These are phyloP conservation scores for Mirounga angustirostris DNA, from an alignment of 2,113 vertebrate species.

Conservation along the genomic window DNA sequence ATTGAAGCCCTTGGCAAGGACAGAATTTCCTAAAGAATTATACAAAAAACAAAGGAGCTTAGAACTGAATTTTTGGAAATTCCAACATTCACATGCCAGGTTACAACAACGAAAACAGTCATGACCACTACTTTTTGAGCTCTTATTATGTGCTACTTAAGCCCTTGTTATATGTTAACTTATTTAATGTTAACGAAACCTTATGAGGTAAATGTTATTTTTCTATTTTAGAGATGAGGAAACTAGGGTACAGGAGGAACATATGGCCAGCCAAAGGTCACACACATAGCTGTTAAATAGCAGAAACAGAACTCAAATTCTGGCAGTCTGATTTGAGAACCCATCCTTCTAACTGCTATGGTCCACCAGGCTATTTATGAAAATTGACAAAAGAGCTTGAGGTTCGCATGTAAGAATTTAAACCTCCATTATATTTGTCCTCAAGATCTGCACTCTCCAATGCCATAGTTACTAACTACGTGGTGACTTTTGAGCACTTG, in stretches of 20 bases:
- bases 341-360: not conserved
- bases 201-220: not conserved
- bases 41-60: not conserved
- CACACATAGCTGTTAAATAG: not conserved
- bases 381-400: not conserved
- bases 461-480: not conserved
- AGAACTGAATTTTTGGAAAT: not conserved
- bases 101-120: not conserved
- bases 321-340: not conserved
- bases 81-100: not conserved
- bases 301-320: not conserved
- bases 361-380: not conserved
- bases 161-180: not conserved
- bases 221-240: not conserved
- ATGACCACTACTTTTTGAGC: not conserved
- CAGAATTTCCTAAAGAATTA: not conserved
- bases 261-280: not conserved
- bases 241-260: not conserved
- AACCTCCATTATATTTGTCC: not conserved
- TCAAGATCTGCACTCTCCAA: not conserved
- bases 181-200: not conserved
- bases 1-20: not conserved
- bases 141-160: not conserved
- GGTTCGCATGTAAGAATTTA: not conserved
- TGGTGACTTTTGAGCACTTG: not conserved